phyloP scores from a whole-genome alignment of 2,797 vertebrate genomes.

The Rhinogobio ventralis region DNA sequence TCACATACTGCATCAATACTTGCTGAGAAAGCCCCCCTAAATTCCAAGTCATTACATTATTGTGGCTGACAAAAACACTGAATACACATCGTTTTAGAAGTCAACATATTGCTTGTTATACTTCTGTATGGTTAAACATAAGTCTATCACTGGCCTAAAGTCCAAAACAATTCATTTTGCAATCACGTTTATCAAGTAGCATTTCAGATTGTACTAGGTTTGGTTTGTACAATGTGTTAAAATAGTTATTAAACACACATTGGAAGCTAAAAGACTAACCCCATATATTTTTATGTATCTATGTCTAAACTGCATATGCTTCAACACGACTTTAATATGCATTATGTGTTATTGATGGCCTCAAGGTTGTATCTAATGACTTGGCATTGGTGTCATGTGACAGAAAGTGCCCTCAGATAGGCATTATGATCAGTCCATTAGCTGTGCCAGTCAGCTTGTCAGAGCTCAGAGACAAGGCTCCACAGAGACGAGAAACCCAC shows the following conservation, averaged over 20 bases:
- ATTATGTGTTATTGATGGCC: conserved; percentile 53
- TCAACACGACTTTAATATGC: not conserved
- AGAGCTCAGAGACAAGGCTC: conserved; percentile 48
- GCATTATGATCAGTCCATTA: conserved; percentile 79
- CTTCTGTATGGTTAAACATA: not conserved
- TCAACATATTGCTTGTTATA: not conserved
- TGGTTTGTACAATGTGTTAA: not conserved
- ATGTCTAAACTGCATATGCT: conserved; percentile 1
- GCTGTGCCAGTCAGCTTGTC: conserved; percentile 78
- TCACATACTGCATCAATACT: not conserved
- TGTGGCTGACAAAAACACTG: not conserved
- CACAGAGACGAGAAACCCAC: conserved; percentile 35
- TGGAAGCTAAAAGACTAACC: not conserved
- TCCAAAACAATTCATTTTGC: not conserved
- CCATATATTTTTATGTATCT: not conserved
- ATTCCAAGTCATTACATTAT: not conserved
- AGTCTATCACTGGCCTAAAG: not conserved
- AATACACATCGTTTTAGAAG: not conserved
- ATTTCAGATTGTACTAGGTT: not conserved
- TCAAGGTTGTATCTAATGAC: conserved; percentile 79
- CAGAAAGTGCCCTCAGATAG: conserved; percentile 81
- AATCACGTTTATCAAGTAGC: not conserved
- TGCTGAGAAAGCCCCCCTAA: not conserved
- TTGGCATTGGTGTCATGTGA: conserved; percentile 81
- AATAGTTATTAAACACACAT: not conserved